Percentiles rank a stretch among this genome's conserved stretches.
These are phyloP conservation scores for Cristatella mucedo DNA, from an alignment of 2,888 invertebrate species.

Conservation along the genomic window DNA sequence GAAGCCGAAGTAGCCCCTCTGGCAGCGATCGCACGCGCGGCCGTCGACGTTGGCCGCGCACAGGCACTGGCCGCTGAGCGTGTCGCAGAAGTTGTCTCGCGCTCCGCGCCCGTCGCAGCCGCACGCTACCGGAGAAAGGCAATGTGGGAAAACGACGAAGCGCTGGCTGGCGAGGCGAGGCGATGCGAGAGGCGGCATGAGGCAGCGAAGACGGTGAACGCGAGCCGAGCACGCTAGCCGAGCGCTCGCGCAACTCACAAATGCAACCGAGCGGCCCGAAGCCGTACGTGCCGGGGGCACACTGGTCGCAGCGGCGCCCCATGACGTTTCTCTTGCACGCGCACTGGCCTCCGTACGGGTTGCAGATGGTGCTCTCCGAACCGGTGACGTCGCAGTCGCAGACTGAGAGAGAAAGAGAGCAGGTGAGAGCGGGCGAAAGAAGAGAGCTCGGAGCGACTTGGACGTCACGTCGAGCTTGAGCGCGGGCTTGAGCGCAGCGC, in stretches of 20 bases:
- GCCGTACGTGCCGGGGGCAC: conserved; percentile 33
- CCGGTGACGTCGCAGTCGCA: conserved; percentile 92
- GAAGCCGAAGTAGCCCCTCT: conserved; percentile 86
- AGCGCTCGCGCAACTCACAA: conserved; percentile 41
- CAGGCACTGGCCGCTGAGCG: conserved; percentile 77
- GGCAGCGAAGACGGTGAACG: no score
- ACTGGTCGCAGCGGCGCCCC: conserved; percentile 34
- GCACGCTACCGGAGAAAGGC: conserved; percentile 48
- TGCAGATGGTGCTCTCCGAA: conserved; percentile 58
- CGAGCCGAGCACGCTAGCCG: no score
- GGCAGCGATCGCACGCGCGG: conserved; percentile 81
- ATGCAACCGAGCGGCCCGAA: conserved; percentile 78
- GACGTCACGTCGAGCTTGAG: no score
- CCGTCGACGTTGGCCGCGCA: conserved; percentile 67
- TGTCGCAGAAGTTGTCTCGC: conserved; percentile 81
- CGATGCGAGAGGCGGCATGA: no score
- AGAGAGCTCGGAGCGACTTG: no score
- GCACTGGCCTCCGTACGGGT: conserved; percentile 35
- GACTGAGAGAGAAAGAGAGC: conserved; percentile 43
- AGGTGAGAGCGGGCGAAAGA: no score
- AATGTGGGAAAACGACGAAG: no score
- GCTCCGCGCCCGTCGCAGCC: conserved; percentile 90
- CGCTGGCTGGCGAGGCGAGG: no score
- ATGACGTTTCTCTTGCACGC: conserved; percentile 35
- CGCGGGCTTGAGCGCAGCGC: no score